Base-by-base conservation (phyloP, 1,140 invertebrate species). In the Schlechtendalia chinensis region DNA sequence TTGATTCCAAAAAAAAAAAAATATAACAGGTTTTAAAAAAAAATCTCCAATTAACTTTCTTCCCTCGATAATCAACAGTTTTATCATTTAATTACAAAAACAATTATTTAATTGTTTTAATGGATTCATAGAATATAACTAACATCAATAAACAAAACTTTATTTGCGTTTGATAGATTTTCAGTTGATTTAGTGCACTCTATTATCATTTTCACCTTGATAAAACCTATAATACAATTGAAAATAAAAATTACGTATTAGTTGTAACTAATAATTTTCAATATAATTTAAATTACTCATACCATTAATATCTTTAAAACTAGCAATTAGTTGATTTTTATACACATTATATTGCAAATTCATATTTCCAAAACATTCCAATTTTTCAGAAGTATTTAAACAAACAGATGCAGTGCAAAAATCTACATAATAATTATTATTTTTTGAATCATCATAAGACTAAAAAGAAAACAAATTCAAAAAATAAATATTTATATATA, bases 391-490 rank as follows among this genome's bases (percentile, higher is more conserved):
- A n/a, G n/a, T n/a, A n/a, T n/a, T n/a, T 32, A 32, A 6, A 45
- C 8, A 47, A 2, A 77, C 5, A 4, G 74, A 24, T 58, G 5
- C 32, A 58, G 24, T 77, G 17, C 74, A 77, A 27, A 74, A 56
- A 22, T 74, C 3, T 32, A 74, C 3, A 39, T n/a, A 17, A 17
- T n/a, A 74, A n/a, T n/a, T 50, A 22, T 32, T 12, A 27, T 54
- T 32, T n/a, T 50, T 74, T 56, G 11, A 58, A 39, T 74, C 14
- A 58, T 56, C 71, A n/a, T 22, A n/a, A 16, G 39, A 74, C 71
- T 74, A 58, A 56, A 56, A 56, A 29, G 12, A 54, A 32, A 29
- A 59, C 19, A n/a, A 63, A 17, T 29, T 16, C 17, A 63, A 19
- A 29, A 63, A 63, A 10, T 10, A 63, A 16, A 63, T 45, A 5